These are phyloP conservation scores for Dipodomys merriami DNA, from an alignment of 2,113 vertebrate species.

Conservation along the genomic window DNA sequence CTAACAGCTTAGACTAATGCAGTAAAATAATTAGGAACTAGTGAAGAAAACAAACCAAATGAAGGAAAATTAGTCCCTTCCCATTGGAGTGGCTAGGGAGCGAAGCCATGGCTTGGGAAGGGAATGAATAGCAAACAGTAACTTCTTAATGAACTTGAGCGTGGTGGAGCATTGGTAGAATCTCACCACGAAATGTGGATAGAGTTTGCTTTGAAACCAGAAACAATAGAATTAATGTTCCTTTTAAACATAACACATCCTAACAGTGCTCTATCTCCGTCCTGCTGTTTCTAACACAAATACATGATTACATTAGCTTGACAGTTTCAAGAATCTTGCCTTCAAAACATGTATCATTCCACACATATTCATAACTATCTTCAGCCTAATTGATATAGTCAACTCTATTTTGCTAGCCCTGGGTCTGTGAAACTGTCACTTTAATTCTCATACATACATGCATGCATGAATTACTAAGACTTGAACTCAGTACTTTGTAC, in stretches of 20 bases:
- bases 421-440: background rate
- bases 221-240: conserved; percentile 58
- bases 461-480: no score
- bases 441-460: background rate
- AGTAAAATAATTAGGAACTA: conserved; percentile 79
- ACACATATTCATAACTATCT: conserved; percentile 21
- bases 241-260: conserved; percentile 57
- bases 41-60: conserved; percentile 72
- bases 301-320: background rate
- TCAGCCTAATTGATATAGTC: background rate
- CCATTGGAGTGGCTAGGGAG: conserved; percentile 22
- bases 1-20: conserved; percentile 79
- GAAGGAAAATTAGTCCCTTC: conserved; percentile 70
- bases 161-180: background rate
- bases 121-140: conserved; percentile 60
- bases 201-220: conserved; percentile 58
- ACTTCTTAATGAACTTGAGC: conserved; percentile 57
- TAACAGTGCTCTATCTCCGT: background rate
- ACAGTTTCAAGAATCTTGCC: conserved; percentile 22
- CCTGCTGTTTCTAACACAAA: conserved; percentile 12
- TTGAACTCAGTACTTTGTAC: no score
- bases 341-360: conserved; percentile 20
- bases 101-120: background rate
- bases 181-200: background rate
- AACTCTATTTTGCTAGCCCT: background rate